Evolutionary conservation across 2,113 vertebrate species (phyloP).

Genomic region (Electrona antarctica): DNA sequence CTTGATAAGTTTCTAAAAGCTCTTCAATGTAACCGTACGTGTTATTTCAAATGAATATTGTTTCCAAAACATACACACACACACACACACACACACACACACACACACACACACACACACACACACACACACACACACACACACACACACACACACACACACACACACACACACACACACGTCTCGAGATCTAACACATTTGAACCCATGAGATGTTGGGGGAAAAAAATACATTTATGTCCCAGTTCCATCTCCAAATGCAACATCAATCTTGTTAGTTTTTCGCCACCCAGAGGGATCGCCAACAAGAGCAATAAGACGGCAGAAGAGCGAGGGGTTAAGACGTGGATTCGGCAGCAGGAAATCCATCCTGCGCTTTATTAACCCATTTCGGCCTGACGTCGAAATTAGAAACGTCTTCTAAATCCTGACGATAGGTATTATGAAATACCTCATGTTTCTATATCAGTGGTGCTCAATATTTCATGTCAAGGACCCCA

Average conservation of each 20-base stretch:
- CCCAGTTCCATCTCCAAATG: constrained; percentile 57
- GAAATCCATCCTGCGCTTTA: constrained; percentile 44
- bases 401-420: no score
- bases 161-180: constrained; percentile 28
- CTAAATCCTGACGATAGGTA: no score
- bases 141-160: constrained; percentile 30
- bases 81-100: constrained; percentile 35
- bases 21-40: constrained; percentile 45
- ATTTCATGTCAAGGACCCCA: no score
- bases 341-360: constrained; percentile 46
- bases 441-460: no score
- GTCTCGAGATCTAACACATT: constrained; percentile 44
- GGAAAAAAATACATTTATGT: constrained; percentile 30
- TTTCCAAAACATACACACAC: not conserved
- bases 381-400: constrained; percentile 3
- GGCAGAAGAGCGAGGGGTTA: constrained; percentile 22
- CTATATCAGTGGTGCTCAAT: no score
- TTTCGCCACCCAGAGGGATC: constrained; percentile 48
- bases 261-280: constrained; percentile 62
- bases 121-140: constrained; percentile 28
- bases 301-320: constrained; percentile 33
- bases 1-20: constrained; percentile 55
- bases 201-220: constrained; percentile 38
- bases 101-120: constrained; percentile 20
- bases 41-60: constrained; percentile 22